These are phyloP conservation scores for Caenorhabditis uteleia DNA, from an alignment of 2,888 invertebrate species.

Conservation along the genomic window DNA sequence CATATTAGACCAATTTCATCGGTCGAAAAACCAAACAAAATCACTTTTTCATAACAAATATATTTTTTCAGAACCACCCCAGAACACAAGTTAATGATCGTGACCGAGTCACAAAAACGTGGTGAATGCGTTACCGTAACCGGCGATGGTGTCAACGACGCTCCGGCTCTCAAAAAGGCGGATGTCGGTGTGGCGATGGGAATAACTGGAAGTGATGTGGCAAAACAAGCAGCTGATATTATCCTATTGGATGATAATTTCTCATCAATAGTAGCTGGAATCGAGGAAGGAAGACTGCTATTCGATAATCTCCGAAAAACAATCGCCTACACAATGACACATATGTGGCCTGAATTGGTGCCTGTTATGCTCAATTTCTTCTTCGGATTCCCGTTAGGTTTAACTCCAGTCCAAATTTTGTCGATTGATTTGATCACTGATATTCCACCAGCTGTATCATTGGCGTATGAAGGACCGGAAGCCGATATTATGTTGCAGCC, in stretches of 20 bases:
- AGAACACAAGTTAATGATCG: slow-evolving; percentile 50
- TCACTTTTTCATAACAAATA: too few species aligned
- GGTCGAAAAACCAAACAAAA: too few species aligned
- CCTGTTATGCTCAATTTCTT: slow-evolving; percentile 65
- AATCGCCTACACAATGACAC: slow-evolving; percentile 63
- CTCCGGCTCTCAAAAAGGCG: slow-evolving; percentile 54
- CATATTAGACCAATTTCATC: too few species aligned
- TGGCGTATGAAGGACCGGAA: slow-evolving; percentile 65
- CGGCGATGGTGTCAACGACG: slow-evolving; percentile 53
- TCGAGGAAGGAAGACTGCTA: slow-evolving; percentile 45
- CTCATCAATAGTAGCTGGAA: slow-evolving; percentile 50
- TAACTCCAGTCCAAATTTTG: slow-evolving; percentile 63
- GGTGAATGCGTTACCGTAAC: slow-evolving; percentile 50
- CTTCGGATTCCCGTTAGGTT: slow-evolving; percentile 62
- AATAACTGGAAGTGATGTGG: slow-evolving; percentile 54
- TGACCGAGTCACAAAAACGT: slow-evolving; percentile 44
- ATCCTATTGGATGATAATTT: slow-evolving; percentile 57
- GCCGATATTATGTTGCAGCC: slow-evolving; percentile 64
- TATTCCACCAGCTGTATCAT: slow-evolving; percentile 61
- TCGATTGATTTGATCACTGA: slow-evolving; percentile 63
- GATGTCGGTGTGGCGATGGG: slow-evolving; percentile 62
- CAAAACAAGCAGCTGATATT: slow-evolving; percentile 62
- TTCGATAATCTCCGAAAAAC: slow-evolving; percentile 51
- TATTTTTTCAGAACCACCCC: slow-evolving; percentile 55
- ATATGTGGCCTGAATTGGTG: slow-evolving; percentile 66